Conservation (phyloP, 2,888 invertebrate species). For the Hybos culiciformis region DNA sequence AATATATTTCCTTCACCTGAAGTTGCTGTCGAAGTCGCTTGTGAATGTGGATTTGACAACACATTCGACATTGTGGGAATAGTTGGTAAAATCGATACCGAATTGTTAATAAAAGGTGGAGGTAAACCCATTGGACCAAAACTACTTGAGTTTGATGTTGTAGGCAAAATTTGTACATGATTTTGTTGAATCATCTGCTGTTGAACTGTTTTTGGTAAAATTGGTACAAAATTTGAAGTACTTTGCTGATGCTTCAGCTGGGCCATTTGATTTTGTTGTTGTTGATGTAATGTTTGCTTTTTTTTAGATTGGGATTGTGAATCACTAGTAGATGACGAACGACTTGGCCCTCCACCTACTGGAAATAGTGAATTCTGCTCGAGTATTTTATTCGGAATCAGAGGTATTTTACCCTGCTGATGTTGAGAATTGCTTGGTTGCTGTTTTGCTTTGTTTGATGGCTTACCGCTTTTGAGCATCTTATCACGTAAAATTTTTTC, state of each 20-base stretch:
- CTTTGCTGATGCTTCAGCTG: constrained; percentile 10
- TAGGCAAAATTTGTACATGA: constrained; percentile 2
- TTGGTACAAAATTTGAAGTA: constrained; percentile 2
- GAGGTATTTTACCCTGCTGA: constrained; percentile 6
- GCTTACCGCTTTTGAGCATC: constrained; percentile 29
- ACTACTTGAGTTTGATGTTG: not conserved
- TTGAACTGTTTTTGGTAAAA: constrained; percentile 1
- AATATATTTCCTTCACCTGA: constrained; percentile 22
- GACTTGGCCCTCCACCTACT: constrained; percentile 7
- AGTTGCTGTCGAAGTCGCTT: constrained; percentile 12
- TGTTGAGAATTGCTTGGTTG: too few species aligned
- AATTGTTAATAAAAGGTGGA: not conserved
- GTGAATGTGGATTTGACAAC: constrained; percentile 8
- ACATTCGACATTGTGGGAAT: not conserved
- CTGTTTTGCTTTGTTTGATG: not conserved
- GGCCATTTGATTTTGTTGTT: constrained; percentile 10
- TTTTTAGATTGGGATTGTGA: constrained; percentile 8
- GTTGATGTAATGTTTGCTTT: constrained; percentile 4
- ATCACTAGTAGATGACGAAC: constrained; percentile 10
- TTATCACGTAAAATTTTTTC: constrained; percentile 50
- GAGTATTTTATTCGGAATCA: constrained; percentile 17
- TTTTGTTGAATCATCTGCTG: not conserved
- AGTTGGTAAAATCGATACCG: not conserved
- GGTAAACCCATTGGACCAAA: not conserved
- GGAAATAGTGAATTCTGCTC: constrained; percentile 18